phyloP scores from a whole-genome alignment of 2,113 vertebrate species.

The Ammodramus savannarum region DNA sequence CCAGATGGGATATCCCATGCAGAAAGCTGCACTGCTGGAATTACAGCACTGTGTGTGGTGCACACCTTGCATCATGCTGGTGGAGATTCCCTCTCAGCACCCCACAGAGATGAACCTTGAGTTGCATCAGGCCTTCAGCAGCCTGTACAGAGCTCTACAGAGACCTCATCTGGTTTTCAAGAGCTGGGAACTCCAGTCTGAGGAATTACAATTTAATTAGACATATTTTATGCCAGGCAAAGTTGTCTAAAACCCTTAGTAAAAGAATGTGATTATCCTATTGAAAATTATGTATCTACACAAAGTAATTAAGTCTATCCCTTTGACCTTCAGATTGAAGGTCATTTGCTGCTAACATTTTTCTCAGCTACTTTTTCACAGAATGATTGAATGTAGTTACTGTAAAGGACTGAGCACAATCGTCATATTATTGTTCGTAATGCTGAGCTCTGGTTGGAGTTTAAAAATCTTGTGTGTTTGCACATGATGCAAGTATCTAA shows the following conservation, averaged over 20 bases:
- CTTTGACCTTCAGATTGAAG: background rate
- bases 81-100: background rate
- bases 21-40: background rate
- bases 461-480: background rate
- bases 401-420: background rate
- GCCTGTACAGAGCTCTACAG: background rate
- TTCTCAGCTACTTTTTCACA: background rate
- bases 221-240: background rate
- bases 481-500: background rate
- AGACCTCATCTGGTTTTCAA: background rate
- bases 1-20: background rate
- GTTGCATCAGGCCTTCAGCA: background rate
- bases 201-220: background rate
- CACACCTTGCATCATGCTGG: accelerated
- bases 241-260: background rate
- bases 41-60: background rate
- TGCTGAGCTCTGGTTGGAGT: background rate
- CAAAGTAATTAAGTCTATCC: background rate
- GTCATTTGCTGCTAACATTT: background rate
- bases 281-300: background rate
- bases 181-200: background rate
- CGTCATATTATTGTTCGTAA: background rate
- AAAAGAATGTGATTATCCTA: background rate
- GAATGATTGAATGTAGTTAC: background rate
- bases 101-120: background rate